Base-by-base conservation (phyloP, 1,140 invertebrate genomes). In the Thaumatotibia leucotreta region DNA sequence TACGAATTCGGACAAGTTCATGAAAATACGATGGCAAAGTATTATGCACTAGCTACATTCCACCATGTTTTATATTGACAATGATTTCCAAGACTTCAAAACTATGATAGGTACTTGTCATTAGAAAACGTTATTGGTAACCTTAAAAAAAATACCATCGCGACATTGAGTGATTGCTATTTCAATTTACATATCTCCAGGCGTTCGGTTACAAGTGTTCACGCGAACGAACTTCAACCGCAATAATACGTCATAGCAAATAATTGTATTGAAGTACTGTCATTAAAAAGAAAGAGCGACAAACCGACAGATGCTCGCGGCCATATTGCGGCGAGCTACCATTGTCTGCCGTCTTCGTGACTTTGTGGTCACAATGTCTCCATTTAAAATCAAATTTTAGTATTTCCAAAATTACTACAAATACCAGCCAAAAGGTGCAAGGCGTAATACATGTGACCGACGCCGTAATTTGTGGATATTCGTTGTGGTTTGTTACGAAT, bases 261-360 rank as follows among this genome's bases (percentile, higher is more conserved):
- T 84, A 87, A 89, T 85, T 87, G 80, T 83, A 82, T 80, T 77
- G 79, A 75, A 82, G 64, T 80, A 82, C 73, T 68, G 83, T 84
- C 81, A 85, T 84, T 83, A 73, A 69, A 82, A 64, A 73, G 80
- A 78, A 89, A 85, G 77, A 84, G 84, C 85, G 87, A 86, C 86
- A 88, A 87, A 83, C 75, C 79, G 88, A 88, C 88, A 90, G 83
- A 86, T 90, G 88, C 88, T 89, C 73, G 80, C 85, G 81, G 88
- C 87, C 82, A 88, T 86, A 75, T 86, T 90, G 83, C 73, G 81
- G 80, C 75, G 64, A 68, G 73, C 70, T 70, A 77, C 68, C 73
- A 72, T 77, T 77, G 79, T 71, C 73, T 80, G 79, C 67, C 73
- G 70, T 74, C 61, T 84, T 82, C 82, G 81, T 83, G 80, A 82